phyloP scores from a whole-genome alignment of 2,113 vertebrate genomes.

The Strigops habroptila region DNA sequence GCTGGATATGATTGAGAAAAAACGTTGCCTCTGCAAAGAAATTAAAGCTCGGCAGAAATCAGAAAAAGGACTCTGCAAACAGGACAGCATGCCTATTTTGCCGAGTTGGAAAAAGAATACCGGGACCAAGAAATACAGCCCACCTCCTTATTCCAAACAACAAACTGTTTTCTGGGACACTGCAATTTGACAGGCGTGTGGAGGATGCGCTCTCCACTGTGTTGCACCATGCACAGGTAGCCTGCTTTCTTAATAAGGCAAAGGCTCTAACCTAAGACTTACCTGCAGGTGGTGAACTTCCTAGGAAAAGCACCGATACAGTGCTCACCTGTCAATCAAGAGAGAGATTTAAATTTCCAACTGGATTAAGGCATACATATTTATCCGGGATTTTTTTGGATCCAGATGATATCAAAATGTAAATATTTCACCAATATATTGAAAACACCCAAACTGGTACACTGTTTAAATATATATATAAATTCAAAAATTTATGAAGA shows the following conservation, averaged over 20 bases:
- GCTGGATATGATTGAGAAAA: conserved; percentile 98
- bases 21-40: conserved; percentile 92
- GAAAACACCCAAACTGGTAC: conserved; percentile 64
- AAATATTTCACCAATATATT: conserved; percentile 77
- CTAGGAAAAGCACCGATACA: conserved; percentile 33
- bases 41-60: conserved; percentile 92
- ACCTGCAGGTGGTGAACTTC: conserved; percentile 43
- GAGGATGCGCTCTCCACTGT: neutral
- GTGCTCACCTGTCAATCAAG: conserved; percentile 72
- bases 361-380: conserved; percentile 65
- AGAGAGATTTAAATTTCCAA: conserved; percentile 49
- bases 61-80: conserved; percentile 93
- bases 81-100: conserved; percentile 96
- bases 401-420: conserved; percentile 77
- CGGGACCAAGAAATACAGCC: conserved; percentile 88
- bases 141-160: conserved; percentile 89
- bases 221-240: conserved; percentile 17
- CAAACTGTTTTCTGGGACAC: conserved; percentile 95
- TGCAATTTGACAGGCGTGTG: conserved; percentile 82
- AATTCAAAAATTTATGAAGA: conserved; percentile 70
- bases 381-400: conserved; percentile 76
- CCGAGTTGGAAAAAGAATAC: conserved; percentile 93
- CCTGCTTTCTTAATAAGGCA: conserved; percentile 45
- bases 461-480: conserved; percentile 69
- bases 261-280: conserved; percentile 47